Percentiles rank a stretch among this genome's conserved stretches.
These are phyloP conservation scores for Seriola dumerili DNA, from an alignment of 2,113 vertebrate species.

Conservation along the genomic window DNA sequence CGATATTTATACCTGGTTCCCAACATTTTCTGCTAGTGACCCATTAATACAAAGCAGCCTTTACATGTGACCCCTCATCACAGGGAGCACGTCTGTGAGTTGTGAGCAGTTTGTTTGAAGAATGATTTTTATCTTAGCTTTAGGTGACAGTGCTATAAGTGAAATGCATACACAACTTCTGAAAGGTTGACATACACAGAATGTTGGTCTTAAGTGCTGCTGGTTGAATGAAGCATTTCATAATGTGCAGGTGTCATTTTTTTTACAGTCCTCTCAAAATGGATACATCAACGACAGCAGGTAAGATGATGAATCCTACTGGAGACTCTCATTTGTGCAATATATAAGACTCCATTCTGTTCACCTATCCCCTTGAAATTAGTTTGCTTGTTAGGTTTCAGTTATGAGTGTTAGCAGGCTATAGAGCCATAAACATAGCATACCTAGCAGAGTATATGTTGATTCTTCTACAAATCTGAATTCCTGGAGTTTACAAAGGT, in stretches of 20 bases:
- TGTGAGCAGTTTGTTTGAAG: background rate
- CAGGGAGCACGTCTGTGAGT: background rate
- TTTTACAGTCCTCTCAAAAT: conserved; percentile 95
- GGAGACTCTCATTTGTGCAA: conserved; percentile 10
- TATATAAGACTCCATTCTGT: conserved; percentile 4
- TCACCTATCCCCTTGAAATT: background rate
- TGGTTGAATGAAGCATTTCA: conserved; percentile 66
- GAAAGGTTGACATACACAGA: background rate
- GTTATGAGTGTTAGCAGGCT: background rate
- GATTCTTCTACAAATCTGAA: background rate
- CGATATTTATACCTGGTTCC: background rate
- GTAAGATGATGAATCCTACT: conserved; percentile 84
- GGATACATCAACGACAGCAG: conserved; percentile 97
- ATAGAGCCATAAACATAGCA: background rate
- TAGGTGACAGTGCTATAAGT: background rate
- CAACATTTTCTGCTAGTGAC: background rate
- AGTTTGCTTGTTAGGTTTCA: conserved; percentile 25
- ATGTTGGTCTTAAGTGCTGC: conserved; percentile 17
- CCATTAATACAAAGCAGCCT: background rate
- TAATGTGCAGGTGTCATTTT: conserved; percentile 86
- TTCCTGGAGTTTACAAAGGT: background rate
- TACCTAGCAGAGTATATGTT: background rate
- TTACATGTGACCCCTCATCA: background rate
- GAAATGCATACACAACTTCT: background rate
- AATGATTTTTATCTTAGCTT: background rate